These are phyloP conservation scores for Haliclona indistincta DNA, from an alignment of 37 sponge, comb jelly and placozoan genomes.

Conservation along the genomic window DNA sequence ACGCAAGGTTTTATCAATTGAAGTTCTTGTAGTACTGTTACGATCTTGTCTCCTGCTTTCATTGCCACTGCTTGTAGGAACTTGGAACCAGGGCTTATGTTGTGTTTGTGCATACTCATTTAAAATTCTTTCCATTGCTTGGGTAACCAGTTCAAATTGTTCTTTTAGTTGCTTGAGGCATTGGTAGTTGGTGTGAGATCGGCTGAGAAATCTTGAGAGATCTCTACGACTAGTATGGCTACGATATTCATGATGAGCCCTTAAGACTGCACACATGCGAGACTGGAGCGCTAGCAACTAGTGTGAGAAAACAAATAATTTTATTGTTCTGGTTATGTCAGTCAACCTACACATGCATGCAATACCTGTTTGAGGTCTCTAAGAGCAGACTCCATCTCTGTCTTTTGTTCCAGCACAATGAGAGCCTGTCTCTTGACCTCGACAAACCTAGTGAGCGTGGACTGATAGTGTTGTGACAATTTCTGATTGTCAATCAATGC, in stretches of 20 bases:
- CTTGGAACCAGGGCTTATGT: too few relatives aligned
- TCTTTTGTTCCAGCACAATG: slow-evolving; percentile 37
- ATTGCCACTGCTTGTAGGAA: too few relatives aligned
- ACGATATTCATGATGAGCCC: slow-evolving; percentile 30
- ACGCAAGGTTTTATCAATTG: too few relatives aligned
- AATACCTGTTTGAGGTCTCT: slow-evolving; percentile 55
- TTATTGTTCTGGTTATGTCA: background rate
- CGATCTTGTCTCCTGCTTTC: too few relatives aligned
- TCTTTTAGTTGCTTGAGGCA: slow-evolving; percentile 3
- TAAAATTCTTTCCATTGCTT: background rate
- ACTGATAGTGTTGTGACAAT: slow-evolving; percentile 16
- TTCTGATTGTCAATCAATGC: slow-evolving; percentile 5
- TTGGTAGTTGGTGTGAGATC: slow-evolving; percentile 3
- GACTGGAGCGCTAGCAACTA: slow-evolving; percentile 48
- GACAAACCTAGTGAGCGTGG: slow-evolving; percentile 10
- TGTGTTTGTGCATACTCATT: background rate
- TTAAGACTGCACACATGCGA: slow-evolving; percentile 10
- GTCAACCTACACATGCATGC: background rate
- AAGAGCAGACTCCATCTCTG: slow-evolving; percentile 33
- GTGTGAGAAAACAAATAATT: background rate
- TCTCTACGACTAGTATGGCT: background rate
- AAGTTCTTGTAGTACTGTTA: too few relatives aligned
- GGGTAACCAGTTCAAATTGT: slow-evolving; percentile 11
- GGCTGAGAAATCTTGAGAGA: background rate
- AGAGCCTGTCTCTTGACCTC: slow-evolving; percentile 30